These are phyloP conservation scores for Lasioglossum morio DNA, from an alignment of 2,888 invertebrate genomes.

Conservation along the genomic window DNA sequence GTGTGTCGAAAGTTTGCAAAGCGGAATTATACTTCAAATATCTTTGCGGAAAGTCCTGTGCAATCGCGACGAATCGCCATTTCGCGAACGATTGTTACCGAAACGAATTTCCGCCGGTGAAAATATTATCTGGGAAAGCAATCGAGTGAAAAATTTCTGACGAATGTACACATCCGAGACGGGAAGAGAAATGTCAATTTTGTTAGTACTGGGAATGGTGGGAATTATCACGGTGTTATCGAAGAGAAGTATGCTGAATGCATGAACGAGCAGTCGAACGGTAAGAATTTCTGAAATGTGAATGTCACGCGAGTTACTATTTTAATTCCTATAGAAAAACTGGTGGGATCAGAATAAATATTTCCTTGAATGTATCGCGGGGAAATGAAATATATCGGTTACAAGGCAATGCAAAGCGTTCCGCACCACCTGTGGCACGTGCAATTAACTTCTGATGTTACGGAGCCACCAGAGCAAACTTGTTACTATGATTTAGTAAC, in stretches of 20 bases:
- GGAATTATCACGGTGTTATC: background rate
- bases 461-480: background rate
- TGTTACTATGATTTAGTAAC: slow-evolving; percentile 20
- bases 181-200: background rate
- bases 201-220: background rate
- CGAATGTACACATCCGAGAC: background rate
- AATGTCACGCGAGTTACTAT: background rate
- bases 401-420: slow-evolving; percentile 7
- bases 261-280: background rate
- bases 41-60: background rate
- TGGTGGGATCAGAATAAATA: background rate
- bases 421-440: slow-evolving; percentile 6
- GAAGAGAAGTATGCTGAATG: background rate
- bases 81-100: background rate
- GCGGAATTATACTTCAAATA: slow-evolving; percentile 14
- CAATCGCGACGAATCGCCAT: background rate
- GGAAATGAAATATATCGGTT: slow-evolving; percentile 12
- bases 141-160: background rate
- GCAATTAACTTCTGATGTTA: slow-evolving; percentile 23
- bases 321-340: background rate
- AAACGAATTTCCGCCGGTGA: background rate
- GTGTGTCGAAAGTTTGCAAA: background rate
- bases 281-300: background rate
- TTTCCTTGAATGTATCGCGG: background rate
- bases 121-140: background rate